Conservation (phyloP, 2,113 vertebrate genomes). For the Carassius auratus region DNA sequence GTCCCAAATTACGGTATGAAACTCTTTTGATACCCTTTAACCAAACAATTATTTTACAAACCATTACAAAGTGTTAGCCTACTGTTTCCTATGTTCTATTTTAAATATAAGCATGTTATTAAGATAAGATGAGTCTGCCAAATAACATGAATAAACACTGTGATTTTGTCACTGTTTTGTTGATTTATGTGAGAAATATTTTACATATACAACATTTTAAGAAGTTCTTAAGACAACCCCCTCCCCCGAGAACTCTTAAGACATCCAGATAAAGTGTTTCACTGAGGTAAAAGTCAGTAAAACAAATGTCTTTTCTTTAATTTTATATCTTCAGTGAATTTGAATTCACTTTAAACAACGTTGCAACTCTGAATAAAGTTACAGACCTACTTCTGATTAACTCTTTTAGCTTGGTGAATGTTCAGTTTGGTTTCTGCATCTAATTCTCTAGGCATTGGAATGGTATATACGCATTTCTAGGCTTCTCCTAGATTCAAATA, state of each 20-base stretch:
- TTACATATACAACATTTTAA: background rate
- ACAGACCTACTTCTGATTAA: background rate
- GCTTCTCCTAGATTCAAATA: background rate
- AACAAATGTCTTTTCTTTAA: too few relatives aligned
- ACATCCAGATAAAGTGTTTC: background rate
- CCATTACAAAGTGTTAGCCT: background rate
- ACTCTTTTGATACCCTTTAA: background rate
- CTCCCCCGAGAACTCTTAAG: too few relatives aligned
- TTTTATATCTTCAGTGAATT: background rate
- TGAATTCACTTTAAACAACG: background rate
- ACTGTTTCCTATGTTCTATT: background rate
- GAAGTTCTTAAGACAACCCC: background rate
- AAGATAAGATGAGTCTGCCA: background rate
- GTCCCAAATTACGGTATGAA: constrained; percentile 80
- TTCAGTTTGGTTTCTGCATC: background rate
- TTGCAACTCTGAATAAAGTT: background rate
- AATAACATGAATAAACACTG: background rate
- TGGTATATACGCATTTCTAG: background rate
- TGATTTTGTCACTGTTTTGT: background rate
- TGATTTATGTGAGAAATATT: background rate
- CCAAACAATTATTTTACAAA: background rate
- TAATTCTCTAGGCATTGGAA: background rate
- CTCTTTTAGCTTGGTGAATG: background rate
- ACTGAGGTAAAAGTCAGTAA: too few relatives aligned
- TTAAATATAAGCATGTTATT: background rate